Evolutionary conservation across 2,113 vertebrate genomes (phyloP), one percentile per base, ranked within the genome.

Genomic region (Microcebus tavaratra): DNA sequence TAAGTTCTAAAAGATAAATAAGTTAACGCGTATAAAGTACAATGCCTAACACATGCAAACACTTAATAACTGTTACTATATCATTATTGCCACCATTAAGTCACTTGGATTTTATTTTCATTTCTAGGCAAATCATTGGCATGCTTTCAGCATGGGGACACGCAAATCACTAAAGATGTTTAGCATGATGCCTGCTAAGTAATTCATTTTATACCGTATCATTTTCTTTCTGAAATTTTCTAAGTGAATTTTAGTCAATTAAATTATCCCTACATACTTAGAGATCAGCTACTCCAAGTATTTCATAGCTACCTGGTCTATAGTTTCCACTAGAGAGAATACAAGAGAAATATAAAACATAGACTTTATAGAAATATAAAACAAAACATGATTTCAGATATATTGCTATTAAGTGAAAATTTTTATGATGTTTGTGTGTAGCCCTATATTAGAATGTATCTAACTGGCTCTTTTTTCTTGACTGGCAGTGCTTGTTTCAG

Each of bases 81-180:
- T 55, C 31, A 84, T 81, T 88, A 86, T 70, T 88, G 10, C 9
- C 27, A 27, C 34, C 84, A 59, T 83, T 50, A 72, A 94, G 67
- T 80, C 6, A 63, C 13, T 59, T 70, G 34, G 27, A 65, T 72
- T 88, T 84, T 85, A 42, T 93, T 96, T 79, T 59, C 53, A 78
- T 65, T 90, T 95, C 67, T 76, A 88, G 85, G 45, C 39, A 93
- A 89, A 89, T 86, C 29, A 72, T 67, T 39, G 36, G 25, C 34
- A 53, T 76, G 13, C 55, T 96, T 93, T 86, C 25, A 76, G 36
- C 55, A 91, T 50, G 21, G 20, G 21, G 13, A 0, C 53, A 53
- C 61, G 67, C 68, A 23, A 68, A 76, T 88, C 21, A 17, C 39
- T 65, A 91, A 85, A 8, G 17, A 55, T 36, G 70, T 34, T 86